These are phyloP conservation scores for Aphodius granarius DNA, from an alignment of 2,888 invertebrate genomes.

Conservation along the genomic window DNA sequence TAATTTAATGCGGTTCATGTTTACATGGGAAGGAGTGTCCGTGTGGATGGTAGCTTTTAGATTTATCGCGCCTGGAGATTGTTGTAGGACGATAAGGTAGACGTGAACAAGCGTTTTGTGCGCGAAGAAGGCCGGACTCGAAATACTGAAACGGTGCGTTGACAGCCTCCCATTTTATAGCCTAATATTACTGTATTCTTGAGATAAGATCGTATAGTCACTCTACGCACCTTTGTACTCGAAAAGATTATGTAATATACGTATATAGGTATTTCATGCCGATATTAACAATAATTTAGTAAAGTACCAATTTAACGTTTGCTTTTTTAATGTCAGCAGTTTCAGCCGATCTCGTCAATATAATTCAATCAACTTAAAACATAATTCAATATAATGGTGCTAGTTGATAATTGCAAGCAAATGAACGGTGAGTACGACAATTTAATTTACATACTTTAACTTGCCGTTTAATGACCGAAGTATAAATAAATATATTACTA, in stretches of 20 bases:
- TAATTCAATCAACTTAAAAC: neutral
- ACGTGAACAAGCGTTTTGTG: slow-evolving; percentile 38
- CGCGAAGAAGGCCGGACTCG: slow-evolving; percentile 11
- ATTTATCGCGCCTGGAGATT: slow-evolving; percentile 49
- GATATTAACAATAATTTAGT: no score
- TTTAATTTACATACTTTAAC: neutral
- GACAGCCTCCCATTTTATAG: neutral
- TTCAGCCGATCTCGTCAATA: neutral
- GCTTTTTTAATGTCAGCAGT: neutral
- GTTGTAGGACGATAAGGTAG: slow-evolving; percentile 51
- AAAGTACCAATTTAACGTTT: no score
- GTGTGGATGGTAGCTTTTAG: slow-evolving; percentile 47
- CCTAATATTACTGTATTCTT: neutral
- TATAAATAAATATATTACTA: neutral
- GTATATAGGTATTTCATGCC: no score
- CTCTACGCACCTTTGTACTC: no score
- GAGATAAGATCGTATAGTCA: neutral
- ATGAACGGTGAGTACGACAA: neutral
- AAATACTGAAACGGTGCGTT: slow-evolving; percentile 4
- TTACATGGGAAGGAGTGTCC: slow-evolving; percentile 46
- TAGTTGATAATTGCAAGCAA: neutral
- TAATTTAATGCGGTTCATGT: slow-evolving; percentile 31
- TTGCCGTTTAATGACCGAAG: neutral
- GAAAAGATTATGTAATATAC: no score
- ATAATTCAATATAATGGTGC: neutral